Evolutionary conservation across 2,113 vertebrate genomes (phyloP).

Genomic region (Festucalex cinctus): DNA sequence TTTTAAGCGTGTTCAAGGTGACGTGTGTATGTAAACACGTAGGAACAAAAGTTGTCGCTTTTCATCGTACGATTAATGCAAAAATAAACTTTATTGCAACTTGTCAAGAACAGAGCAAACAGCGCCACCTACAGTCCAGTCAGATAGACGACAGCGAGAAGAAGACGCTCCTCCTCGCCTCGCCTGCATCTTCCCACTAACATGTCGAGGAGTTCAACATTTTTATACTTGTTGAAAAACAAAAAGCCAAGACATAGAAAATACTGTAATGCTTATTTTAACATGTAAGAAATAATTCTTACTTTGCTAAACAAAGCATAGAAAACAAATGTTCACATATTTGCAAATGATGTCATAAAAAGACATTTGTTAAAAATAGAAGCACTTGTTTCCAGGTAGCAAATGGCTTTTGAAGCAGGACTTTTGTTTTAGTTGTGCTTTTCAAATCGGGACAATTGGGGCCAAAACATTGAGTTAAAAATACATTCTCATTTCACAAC

Average conservation of each 20-base stretch:
- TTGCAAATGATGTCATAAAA: conserved; percentile 58
- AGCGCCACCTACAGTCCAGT: conserved; percentile 45
- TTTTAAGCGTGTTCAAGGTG: too few relatives aligned
- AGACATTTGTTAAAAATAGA: conserved; percentile 55
- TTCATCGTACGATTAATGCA: conserved; percentile 61
- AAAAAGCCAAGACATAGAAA: conserved; percentile 47
- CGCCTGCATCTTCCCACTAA: neutral
- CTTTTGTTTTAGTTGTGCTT: conserved; percentile 61
- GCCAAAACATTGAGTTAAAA: conserved; percentile 42
- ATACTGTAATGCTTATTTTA: conserved; percentile 55
- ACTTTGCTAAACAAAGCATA: neutral
- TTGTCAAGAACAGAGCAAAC: conserved; percentile 74
- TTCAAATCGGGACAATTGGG: conserved; percentile 12
- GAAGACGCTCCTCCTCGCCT: neutral
- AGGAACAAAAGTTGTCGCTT: too few relatives aligned
- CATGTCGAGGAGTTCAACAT: conserved; percentile 24
- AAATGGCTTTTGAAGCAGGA: conserved; percentile 71
- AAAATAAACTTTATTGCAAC: conserved; percentile 99
- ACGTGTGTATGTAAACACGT: too few relatives aligned
- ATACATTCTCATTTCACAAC: conserved; percentile 56
- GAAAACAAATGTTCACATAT: conserved; percentile 42
- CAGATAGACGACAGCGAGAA: conserved; percentile 36
- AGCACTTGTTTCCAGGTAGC: conserved; percentile 37
- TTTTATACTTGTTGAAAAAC: conserved; percentile 47
- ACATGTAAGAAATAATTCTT: conserved; percentile 37